Conservation (phyloP, 2,888 invertebrate genomes). For the Apamea monoglypha region DNA sequence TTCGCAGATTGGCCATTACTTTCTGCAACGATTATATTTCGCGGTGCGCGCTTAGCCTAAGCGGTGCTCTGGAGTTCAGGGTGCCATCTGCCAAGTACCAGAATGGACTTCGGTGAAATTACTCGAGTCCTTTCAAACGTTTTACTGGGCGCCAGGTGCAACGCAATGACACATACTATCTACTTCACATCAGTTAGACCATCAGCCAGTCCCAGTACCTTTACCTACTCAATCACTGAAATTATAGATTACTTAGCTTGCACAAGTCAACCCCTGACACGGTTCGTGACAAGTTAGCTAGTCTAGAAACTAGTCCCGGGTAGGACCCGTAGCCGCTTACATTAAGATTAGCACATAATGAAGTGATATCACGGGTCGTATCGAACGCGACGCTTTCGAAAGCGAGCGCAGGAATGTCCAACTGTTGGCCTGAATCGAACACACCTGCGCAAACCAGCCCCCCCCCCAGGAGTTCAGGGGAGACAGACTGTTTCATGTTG, state of each 20-base stretch:
- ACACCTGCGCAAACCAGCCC: constrained; percentile 58
- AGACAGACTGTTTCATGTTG: constrained; percentile 21
- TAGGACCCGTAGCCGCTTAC: constrained; percentile 34
- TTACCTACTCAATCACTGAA: neutral
- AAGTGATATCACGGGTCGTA: constrained; percentile 56
- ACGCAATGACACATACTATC: neutral
- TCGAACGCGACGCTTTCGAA: constrained; percentile 53
- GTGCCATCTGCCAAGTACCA: neutral
- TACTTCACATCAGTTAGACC: neutral
- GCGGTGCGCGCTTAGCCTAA: too few species aligned
- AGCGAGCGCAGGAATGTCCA: constrained; percentile 57
- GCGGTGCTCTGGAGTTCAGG: neutral
- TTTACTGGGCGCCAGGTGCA: neutral
- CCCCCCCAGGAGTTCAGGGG: constrained; percentile 1
- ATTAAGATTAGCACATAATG: constrained; percentile 52
- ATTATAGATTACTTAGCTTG: neutral
- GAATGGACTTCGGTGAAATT: neutral
- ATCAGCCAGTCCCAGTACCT: neutral
- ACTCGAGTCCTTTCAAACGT: neutral
- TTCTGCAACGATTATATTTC: too few species aligned
- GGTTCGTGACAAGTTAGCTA: constrained; percentile 24
- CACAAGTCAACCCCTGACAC: constrained; percentile 13
- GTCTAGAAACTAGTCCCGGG: constrained; percentile 17
- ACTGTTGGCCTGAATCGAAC: constrained; percentile 24
- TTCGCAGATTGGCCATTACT: too few species aligned